These are phyloP conservation scores for Cydia splendana DNA, from an alignment of 1,140 invertebrate genomes.

Conservation along the genomic window DNA sequence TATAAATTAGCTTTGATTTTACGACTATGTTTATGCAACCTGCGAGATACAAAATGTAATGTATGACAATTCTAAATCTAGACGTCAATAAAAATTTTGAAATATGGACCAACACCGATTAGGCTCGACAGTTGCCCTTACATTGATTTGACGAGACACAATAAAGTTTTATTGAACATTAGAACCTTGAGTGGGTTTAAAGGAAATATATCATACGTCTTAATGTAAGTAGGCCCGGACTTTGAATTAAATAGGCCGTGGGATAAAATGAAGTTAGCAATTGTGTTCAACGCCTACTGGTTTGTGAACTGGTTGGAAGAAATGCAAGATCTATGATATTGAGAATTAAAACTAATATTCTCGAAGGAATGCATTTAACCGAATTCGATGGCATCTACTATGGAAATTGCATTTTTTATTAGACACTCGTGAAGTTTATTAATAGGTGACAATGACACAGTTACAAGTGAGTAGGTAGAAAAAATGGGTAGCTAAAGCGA, in stretches of 20 bases:
- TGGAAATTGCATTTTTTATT: neutral
- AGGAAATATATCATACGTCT: constrained; percentile 23
- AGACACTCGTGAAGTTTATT: neutral
- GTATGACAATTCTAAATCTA: constrained; percentile 3
- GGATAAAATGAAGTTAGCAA: constrained; percentile 32
- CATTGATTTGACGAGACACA: constrained; percentile 19
- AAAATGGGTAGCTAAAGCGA: neutral
- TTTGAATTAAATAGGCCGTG: constrained; percentile 31
- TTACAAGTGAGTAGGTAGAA: neutral
- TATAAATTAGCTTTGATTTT: constrained; percentile 9
- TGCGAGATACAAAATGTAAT: neutral
- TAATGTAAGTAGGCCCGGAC: constrained; percentile 18
- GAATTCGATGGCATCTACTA: neutral
- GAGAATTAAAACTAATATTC: neutral
- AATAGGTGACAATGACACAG: neutral
- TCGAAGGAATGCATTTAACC: neutral
- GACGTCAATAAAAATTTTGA: neutral
- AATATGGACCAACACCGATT: neutral
- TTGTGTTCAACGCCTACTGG: constrained; percentile 32
- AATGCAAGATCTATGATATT: neutral
- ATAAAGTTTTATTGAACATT: constrained; percentile 22
- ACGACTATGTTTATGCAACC: constrained; percentile 5
- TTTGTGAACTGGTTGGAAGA: constrained; percentile 18
- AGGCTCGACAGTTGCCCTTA: constrained; percentile 7
- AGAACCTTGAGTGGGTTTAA: constrained; percentile 28